phyloP scores from a whole-genome alignment of 2,113 vertebrate species.

The Mionectes macconnelli region DNA sequence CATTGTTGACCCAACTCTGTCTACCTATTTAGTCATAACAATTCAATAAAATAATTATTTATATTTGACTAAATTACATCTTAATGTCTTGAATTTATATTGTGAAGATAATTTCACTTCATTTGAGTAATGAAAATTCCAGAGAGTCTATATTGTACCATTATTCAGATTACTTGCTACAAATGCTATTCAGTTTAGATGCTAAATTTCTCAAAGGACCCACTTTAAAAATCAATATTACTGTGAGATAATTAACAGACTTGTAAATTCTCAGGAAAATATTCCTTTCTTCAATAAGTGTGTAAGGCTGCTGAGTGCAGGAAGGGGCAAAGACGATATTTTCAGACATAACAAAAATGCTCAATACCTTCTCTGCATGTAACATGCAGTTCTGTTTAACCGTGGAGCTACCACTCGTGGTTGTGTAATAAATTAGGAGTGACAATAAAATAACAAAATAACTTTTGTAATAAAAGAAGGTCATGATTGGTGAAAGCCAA shows the following conservation, averaged over 20 bases:
- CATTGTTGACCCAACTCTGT: not conserved
- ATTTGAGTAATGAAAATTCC: slow-evolving; percentile 47
- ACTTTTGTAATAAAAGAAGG: not conserved
- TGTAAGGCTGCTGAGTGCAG: not conserved
- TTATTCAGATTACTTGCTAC: slow-evolving; percentile 50
- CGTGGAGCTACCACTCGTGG: not conserved
- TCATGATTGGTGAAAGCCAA: not conserved
- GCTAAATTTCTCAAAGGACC: slow-evolving; percentile 46
- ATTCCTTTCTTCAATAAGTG: not conserved
- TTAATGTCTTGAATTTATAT: slow-evolving; percentile 42
- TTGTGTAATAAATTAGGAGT: not conserved
- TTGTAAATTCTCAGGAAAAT: not conserved
- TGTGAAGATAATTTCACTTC: slow-evolving; percentile 40
- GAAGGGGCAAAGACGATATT: not conserved
- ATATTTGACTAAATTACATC: slow-evolving; percentile 55
- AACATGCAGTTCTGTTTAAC: not conserved
- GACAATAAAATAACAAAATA: not conserved
- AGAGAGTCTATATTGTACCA: not conserved
- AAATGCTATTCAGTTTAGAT: slow-evolving; percentile 32
- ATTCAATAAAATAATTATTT: slow-evolving; percentile 55
- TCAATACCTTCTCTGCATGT: not conserved
- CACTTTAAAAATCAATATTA: slow-evolving; percentile 48
- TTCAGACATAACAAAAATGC: not conserved
- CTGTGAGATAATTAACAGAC: slow-evolving; percentile 28
- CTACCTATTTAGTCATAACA: slow-evolving; percentile 50